A percentile compares a stretch with the other conserved stretches of the same genome.
These are phyloP conservation scores for Oreotrochilus melanogaster DNA, from an alignment of 2,113 vertebrate species.

Conservation along the genomic window DNA sequence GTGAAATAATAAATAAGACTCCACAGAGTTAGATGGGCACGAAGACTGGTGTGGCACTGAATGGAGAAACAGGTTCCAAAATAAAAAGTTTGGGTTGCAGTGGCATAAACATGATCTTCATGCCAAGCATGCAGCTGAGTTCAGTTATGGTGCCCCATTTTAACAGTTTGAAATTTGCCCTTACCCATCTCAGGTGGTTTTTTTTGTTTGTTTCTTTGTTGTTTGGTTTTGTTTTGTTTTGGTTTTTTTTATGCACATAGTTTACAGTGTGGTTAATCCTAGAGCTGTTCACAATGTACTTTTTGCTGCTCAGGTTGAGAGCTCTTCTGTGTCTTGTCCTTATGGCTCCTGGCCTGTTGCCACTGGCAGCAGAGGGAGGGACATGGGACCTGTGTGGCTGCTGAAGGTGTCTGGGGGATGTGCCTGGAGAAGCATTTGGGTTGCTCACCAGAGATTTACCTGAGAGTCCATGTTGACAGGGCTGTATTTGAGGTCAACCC, in stretches of 20 bases:
- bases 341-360: neutral
- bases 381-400: neutral
- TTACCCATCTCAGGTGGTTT: neutral
- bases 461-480: accelerated
- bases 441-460: neutral
- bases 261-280: neutral
- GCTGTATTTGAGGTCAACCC: neutral
- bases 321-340: neutral
- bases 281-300: neutral
- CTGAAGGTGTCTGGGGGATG: neutral
- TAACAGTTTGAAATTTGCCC: neutral
- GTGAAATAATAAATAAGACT: neutral
- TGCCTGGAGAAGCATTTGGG: neutral
- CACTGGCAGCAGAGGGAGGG: neutral
- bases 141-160: neutral
- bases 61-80: neutral
- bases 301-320: neutral
- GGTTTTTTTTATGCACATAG: neutral
- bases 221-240: no score
- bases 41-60: neutral
- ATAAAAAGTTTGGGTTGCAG: neutral
- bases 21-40: neutral
- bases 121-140: neutral
- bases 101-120: neutral
- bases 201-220: no score